A percentile compares a stretch with the other conserved stretches of the same genome.
phyloP scores from a whole-genome alignment of 2,888 invertebrate genomes.

The Crocallis elinguaria region DNA sequence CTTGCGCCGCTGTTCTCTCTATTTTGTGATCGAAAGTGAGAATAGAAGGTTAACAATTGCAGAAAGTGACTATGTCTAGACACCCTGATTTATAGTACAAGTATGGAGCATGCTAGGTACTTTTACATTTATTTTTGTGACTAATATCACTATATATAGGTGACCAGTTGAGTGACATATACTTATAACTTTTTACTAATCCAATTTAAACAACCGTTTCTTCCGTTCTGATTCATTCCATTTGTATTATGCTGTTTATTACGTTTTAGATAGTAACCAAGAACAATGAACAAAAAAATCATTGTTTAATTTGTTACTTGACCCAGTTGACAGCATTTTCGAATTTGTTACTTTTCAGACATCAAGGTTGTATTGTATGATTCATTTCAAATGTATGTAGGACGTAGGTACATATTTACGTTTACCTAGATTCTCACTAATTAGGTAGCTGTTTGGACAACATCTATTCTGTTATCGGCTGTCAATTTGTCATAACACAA shows the following conservation, averaged over 20 bases:
- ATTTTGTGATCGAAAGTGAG: too few relatives aligned
- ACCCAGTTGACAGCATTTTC: constrained; percentile 6
- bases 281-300: constrained; percentile 13
- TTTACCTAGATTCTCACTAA: not conserved
- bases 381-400: not conserved
- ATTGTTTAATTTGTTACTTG: constrained; percentile 18
- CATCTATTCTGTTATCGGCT: not conserved
- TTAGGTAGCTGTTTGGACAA: not conserved
- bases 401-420: too few relatives aligned
- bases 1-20: too few relatives aligned
- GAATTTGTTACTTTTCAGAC: not conserved
- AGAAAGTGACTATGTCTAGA: too few relatives aligned
- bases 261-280: constrained; percentile 4
- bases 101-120: too few relatives aligned
- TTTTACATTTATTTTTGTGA: too few relatives aligned
- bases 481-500: not conserved
- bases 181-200: too few relatives aligned
- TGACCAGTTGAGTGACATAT: too few relatives aligned
- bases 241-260: constrained; percentile 5
- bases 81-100: too few relatives aligned
- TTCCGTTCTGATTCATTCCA: constrained; percentile 1
- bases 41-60: too few relatives aligned
- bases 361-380: not conserved
- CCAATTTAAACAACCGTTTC: too few relatives aligned
- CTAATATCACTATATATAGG: too few relatives aligned